Evolutionary conservation across 2,888 invertebrate genomes (phyloP), one percentile per base, ranked within the genome.

Genomic region (Thymelicus acteon): DNA sequence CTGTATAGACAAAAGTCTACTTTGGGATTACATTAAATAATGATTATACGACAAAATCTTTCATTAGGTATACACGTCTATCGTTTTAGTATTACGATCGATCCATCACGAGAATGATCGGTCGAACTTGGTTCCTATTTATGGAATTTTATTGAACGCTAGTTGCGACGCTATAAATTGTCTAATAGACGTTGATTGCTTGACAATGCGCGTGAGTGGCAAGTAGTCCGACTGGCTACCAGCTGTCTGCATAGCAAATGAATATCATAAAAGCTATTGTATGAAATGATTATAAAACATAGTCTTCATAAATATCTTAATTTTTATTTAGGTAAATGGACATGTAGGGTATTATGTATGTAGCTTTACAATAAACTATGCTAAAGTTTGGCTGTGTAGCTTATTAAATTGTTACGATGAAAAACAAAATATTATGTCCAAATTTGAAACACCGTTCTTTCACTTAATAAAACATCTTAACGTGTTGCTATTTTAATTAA

Each of bases 141-240:
- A 71, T 71, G 66, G 61, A 71, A 74, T 82, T 86, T 86, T 86
- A 89, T 87, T 86, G 84, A 82, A 79, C 80, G 82, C 82, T 83
- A 78, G 84, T 79, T 84, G 82, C 82, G 86, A 83, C 82, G 83
- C 80, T 84, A 84, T 90, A 89, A 91, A 90, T 86, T 87, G 84
- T 83, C 84, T 89, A 92, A 92, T 92, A 86, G 86, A 89, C 82
- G 85, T 85, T 84, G 91, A 93, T 93, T 91, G 91, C 80, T 80
- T 82, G 78, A 92, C 92, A 92, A 92, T 91, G 90, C 87, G 87
- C 83, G 74, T 78, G 87, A 88, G 85, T 84, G 78, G 72, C 73
- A 75, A 77, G 62, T 67, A 74, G 64, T 74, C 65, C 65, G 73
- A 71, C 73, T 73, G 66, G 68, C 75, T 73, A 75, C 75, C 72